Conservation (phyloP, 2,888 invertebrate species). For the Watsonalla binaria region DNA sequence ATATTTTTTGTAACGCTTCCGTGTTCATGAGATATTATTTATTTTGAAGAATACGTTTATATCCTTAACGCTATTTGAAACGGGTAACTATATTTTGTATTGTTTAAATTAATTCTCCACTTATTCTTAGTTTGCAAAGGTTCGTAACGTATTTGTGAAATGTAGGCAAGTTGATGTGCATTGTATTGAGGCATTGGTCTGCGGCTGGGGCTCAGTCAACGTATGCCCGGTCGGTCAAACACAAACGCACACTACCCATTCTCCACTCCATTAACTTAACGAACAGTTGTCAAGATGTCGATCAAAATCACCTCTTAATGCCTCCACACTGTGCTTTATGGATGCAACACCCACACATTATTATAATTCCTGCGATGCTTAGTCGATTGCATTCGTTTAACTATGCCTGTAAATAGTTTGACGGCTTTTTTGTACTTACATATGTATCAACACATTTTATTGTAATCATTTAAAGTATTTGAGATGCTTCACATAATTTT, state of each 20-base stretch:
- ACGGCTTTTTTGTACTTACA: constrained; percentile 10
- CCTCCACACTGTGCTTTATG: constrained; percentile 59
- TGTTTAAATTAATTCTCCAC: too few species aligned
- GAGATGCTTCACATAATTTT: not conserved
- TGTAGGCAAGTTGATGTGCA: constrained; percentile 25
- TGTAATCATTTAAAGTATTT: not conserved
- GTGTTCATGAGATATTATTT: constrained; percentile 9
- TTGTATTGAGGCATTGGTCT: constrained; percentile 36
- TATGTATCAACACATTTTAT: constrained; percentile 1
- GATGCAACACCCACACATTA: constrained; percentile 64
- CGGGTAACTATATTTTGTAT: too few species aligned
- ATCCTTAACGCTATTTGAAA: constrained; percentile 21
- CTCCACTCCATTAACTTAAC: constrained; percentile 72
- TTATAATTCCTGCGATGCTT: constrained; percentile 50
- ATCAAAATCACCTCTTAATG: constrained; percentile 72
- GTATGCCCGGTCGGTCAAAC: constrained; percentile 31
- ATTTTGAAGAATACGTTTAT: constrained; percentile 36
- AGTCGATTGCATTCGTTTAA: constrained; percentile 40
- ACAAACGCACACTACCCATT: constrained; percentile 53
- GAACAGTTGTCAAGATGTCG: constrained; percentile 77
- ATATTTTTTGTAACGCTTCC: not conserved
- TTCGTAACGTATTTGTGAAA: too few species aligned
- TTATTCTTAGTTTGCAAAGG: too few species aligned
- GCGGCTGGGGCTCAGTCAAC: constrained; percentile 30
- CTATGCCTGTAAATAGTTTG: constrained; percentile 21